Evolutionary conservation across 2,797 vertebrate genomes (phyloP).

Genomic region (Molossus alvarezi): DNA sequence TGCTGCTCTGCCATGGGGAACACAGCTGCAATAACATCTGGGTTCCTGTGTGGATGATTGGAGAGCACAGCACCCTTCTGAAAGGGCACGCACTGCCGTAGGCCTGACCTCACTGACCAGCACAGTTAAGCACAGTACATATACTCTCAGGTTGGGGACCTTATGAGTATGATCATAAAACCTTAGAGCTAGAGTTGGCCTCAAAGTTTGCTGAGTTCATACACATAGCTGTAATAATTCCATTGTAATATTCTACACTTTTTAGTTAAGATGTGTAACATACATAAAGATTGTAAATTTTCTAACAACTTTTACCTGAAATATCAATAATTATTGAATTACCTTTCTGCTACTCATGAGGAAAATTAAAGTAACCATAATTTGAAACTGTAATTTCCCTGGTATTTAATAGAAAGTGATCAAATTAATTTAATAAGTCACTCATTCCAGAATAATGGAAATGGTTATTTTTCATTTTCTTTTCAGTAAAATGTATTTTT

Average conservation of each 20-base stretch:
- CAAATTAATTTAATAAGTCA: not conserved
- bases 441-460: not conserved
- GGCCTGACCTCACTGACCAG: not conserved
- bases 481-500: not conserved
- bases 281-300: not conserved
- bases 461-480: not conserved
- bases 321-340: constrained; percentile 27
- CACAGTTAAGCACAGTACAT: not conserved
- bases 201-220: not conserved
- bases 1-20: not conserved
- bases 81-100: not conserved
- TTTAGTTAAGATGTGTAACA: not conserved
- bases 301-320: not conserved
- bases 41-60: accelerated
- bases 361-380: not conserved
- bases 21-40: not conserved
- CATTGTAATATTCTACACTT: not conserved
- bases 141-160: too few species aligned
- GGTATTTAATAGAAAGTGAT: constrained; percentile 39
- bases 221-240: not conserved
- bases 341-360: not conserved
- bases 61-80: not conserved
- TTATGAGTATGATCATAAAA: not conserved
- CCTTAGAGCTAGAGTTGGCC: not conserved
- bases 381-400: not conserved